Percentiles rank a stretch among this genome's conserved stretches.
Evolutionary conservation across 2,888 invertebrate genomes (phyloP).

Genomic region (Xestia sexstrigata): DNA sequence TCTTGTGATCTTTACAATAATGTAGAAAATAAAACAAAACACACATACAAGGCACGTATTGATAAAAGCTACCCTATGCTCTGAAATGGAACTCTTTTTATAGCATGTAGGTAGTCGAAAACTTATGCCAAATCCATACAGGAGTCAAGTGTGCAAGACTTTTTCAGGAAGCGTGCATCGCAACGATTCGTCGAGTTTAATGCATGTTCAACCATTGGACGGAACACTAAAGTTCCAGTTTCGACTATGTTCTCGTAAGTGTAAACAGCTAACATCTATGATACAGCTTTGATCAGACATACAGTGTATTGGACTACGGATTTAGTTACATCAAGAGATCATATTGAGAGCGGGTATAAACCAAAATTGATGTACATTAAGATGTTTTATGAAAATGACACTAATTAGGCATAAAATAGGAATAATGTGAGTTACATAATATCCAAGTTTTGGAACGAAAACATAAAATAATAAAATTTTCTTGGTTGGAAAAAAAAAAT

Average conservation of each 20-base stretch:
- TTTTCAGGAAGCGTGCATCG: conserved; percentile 36
- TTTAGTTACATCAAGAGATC: neutral
- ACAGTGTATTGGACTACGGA: neutral
- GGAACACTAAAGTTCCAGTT: conserved; percentile 29
- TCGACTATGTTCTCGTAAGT: conserved; percentile 23
- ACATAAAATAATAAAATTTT: neutral
- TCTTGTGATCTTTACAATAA: neutral
- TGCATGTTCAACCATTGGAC: conserved; percentile 53
- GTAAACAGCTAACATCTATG: conserved; percentile 12
- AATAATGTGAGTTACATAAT: neutral
- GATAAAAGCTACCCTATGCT: neutral
- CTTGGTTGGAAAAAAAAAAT: neutral
- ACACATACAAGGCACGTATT: neutral
- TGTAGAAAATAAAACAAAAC: neutral
- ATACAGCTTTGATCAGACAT: conserved; percentile 18
- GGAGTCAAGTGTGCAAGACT: conserved; percentile 46
- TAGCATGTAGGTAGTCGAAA: conserved; percentile 47
- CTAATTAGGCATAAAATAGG: neutral
- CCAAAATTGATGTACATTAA: neutral
- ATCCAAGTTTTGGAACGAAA: neutral
- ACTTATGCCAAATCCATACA: conserved; percentile 39
- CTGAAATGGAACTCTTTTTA: conserved; percentile 15
- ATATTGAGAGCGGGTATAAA: neutral
- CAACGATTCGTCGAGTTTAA: conserved; percentile 43
- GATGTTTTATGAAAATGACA: neutral